Conservation (phyloP, 2,888 invertebrate species). For the Epistrophella euchroma region DNA sequence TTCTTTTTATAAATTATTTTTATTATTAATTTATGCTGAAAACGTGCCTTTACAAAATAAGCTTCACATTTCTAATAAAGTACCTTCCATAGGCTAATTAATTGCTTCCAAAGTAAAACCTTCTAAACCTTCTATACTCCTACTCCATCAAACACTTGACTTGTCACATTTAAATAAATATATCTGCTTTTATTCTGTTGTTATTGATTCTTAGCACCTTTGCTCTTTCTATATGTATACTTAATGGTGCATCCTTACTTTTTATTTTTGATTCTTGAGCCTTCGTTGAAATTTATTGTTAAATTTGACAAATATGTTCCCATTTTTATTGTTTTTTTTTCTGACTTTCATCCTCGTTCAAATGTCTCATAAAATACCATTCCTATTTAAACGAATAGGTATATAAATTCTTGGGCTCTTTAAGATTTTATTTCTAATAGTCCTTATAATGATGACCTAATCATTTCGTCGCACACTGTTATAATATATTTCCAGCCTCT, state of each 20-base stretch:
- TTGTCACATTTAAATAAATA: constrained; percentile 1
- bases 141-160: not conserved
- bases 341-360: not conserved
- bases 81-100: not conserved
- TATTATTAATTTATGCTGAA: not conserved
- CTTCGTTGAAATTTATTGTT: not conserved
- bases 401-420: constrained; percentile 15
- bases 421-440: constrained; percentile 9
- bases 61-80: not conserved
- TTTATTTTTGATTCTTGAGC: not conserved
- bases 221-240: constrained; percentile 13
- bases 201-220: constrained; percentile 1
- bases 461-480: constrained; percentile 23
- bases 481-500: not conserved
- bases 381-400: not conserved
- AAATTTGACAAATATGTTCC: constrained; percentile 12
- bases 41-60: not conserved
- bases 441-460: constrained; percentile 18
- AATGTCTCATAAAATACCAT: constrained; percentile 3
- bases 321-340: constrained; percentile 6
- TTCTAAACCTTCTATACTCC: too few species aligned
- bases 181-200: not conserved
- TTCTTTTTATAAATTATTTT: too few species aligned
- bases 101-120: not conserved
- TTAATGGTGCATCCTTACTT: not conserved